Evolutionary conservation across 2,888 invertebrate genomes (phyloP).

Genomic region (Harmothoe impar): DNA sequence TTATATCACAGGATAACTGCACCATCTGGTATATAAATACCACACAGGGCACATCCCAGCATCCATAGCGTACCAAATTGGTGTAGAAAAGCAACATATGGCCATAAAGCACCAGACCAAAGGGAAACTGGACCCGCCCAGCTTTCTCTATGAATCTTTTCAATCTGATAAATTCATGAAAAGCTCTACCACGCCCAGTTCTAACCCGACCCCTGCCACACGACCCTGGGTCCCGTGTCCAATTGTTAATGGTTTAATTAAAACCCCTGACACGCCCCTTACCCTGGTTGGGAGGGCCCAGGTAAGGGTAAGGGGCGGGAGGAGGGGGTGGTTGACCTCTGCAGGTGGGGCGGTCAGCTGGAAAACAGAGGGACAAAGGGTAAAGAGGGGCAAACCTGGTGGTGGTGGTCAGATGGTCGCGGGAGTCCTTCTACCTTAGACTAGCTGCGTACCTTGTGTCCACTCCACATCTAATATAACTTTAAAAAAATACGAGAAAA

Average conservation of each 20-base stretch:
- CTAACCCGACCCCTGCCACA: neutral
- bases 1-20: too few relatives aligned
- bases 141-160: neutral
- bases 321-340: neutral
- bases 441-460: too few relatives aligned
- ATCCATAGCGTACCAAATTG: too few relatives aligned
- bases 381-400: neutral
- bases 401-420: neutral
- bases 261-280: neutral
- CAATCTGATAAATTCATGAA: slow-evolving; percentile 7
- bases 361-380: neutral
- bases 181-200: neutral
- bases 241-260: slow-evolving; percentile 22
- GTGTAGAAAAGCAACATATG: slow-evolving; percentile 3
- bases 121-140: neutral
- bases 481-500: too few relatives aligned
- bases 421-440: too few relatives aligned
- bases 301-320: too few relatives aligned
- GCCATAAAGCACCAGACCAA: neutral
- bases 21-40: too few relatives aligned
- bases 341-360: slow-evolving; percentile 4
- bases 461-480: too few relatives aligned
- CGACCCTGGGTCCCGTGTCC: neutral
- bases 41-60: too few relatives aligned
- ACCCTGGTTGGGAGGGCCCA: neutral